Evolutionary conservation across 2,113 vertebrate genomes (phyloP), one percentile per base, ranked within the genome.

Genomic region (Monarcha castaneiventris): DNA sequence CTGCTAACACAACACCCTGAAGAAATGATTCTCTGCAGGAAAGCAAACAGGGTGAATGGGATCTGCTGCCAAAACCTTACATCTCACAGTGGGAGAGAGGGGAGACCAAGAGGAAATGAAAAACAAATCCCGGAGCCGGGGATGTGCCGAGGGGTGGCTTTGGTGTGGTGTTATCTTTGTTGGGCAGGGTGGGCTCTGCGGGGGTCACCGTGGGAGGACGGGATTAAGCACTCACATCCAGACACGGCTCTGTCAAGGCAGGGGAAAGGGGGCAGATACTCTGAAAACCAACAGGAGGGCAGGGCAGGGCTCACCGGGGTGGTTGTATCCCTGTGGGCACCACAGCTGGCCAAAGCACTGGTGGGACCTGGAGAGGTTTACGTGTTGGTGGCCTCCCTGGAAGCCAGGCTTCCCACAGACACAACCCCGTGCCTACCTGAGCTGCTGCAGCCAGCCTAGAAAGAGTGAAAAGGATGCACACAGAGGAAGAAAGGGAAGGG

Each of bases 21-120:
- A 94, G 85, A 88, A 94, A 88, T 13, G 0, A 62, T 39, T 84
- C 90, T 66, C 67, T 54, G 84, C 59, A 41, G 63, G 85, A 88
- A 95, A 66, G 75, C 75, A 51, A 87, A 90, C 1, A 26, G 89
- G 91, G 84, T 8, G 27, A 80, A 81, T 59, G 49, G 71, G 37
- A 90, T 85, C 67, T 58, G 63, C 75, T 85, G 89, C 75, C 87
- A 94, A 87, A 80, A 68, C 15, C 51, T 95, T 74, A 37, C 13
- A 1, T 87, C 68, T 91, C 78, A 54, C 52, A 63, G 78, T 23
- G 51, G 84, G 83, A 48, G 86, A 87, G 29, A 67, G 23, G 52
- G 73, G 46, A 92, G 52, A 95, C 81, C 80, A 41, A 94, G 90
- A 95, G 94, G 96, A 96, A 97, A 96, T 96, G 75, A 97, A 96